Conservation (phyloP, 2,113 vertebrate species). For the Peromyscus maniculatus region DNA sequence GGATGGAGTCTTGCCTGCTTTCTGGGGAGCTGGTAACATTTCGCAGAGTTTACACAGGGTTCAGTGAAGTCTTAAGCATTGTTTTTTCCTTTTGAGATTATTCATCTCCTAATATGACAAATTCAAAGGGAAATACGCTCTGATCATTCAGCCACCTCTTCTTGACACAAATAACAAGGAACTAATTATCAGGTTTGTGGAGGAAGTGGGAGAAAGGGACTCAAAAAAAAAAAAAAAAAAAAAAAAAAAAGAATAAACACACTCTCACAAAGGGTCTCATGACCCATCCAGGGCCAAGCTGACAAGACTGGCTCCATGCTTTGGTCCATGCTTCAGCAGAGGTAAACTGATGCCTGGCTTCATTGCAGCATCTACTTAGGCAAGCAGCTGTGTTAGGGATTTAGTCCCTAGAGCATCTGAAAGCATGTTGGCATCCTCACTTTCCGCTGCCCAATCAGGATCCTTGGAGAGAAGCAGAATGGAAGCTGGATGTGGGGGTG, state of each 20-base stretch:
- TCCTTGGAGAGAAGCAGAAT: background rate
- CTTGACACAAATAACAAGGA: constrained; percentile 1
- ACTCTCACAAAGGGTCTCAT: background rate
- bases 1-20: background rate
- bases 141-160: constrained; percentile 25
- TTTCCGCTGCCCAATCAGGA: background rate
- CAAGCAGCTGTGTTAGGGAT: background rate
- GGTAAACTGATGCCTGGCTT: background rate
- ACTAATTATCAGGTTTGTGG: background rate
- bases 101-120: constrained; percentile 54
- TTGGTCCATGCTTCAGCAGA: background rate
- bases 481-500: background rate
- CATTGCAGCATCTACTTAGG: background rate
- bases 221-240: background rate
- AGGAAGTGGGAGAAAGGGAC: background rate
- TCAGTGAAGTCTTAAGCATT: constrained; percentile 30
- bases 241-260: background rate
- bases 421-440: background rate
- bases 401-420: background rate
- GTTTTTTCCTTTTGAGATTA: background rate
- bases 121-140: constrained; percentile 49
- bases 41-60: constrained; percentile 50
- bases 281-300: background rate
- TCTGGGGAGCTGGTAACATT: background rate
- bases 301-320: background rate